These are phyloP conservation scores for Pristionchus mayeri DNA, from an alignment of 2,888 invertebrate genomes.

Conservation along the genomic window DNA sequence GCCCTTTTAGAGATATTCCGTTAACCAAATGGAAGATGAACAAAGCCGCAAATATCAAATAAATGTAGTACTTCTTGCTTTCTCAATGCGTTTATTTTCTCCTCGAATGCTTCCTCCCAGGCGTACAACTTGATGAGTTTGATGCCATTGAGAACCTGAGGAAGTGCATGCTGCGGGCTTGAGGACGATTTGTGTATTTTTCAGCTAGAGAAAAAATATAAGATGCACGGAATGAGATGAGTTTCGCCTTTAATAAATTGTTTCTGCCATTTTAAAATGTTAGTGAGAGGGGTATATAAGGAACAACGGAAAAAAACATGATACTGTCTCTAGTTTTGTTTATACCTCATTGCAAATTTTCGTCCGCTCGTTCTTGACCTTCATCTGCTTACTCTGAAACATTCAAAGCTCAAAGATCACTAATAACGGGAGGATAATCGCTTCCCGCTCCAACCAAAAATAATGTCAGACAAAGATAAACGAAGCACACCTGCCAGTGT, in stretches of 20 bases:
- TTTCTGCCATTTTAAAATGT: too few relatives aligned
- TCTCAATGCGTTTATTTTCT: slow-evolving; percentile 55
- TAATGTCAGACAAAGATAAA: background rate
- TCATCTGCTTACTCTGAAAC: slow-evolving; percentile 55
- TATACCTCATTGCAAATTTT: slow-evolving; percentile 52
- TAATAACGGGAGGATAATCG: too few relatives aligned
- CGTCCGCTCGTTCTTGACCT: slow-evolving; percentile 60
- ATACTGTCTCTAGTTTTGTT: too few relatives aligned
- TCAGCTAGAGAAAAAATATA: too few relatives aligned
- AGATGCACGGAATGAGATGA: too few relatives aligned
- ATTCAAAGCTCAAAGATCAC: background rate
- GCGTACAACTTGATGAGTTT: slow-evolving; percentile 61
- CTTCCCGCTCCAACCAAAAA: background rate
- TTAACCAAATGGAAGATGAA: background rate
- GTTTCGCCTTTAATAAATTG: too few relatives aligned
- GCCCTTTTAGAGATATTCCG: background rate
- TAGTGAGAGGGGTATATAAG: too few relatives aligned
- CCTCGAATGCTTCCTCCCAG: slow-evolving; percentile 61
- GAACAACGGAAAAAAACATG: too few relatives aligned
- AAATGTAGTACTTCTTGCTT: slow-evolving; percentile 26
- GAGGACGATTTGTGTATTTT: too few relatives aligned
- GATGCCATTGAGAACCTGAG: slow-evolving; percentile 60
- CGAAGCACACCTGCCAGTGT: slow-evolving; percentile 47
- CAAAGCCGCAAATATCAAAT: too few relatives aligned
- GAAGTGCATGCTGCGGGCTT: too few relatives aligned